Base-by-base conservation (phyloP, 2,888 invertebrate species). In the Xylota segnis region DNA sequence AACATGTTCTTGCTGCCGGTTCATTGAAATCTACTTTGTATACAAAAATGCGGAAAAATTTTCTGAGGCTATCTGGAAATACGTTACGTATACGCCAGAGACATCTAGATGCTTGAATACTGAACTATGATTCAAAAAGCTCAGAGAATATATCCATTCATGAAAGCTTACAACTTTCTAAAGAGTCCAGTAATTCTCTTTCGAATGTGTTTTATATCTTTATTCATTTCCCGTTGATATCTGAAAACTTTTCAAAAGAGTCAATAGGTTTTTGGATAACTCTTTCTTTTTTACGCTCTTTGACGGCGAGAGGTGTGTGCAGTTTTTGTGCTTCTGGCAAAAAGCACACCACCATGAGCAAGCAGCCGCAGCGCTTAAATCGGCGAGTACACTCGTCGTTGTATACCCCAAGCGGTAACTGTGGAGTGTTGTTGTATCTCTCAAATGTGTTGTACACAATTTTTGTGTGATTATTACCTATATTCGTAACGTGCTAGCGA, bases 401-500 rank as follows among this genome's bases (percentile, higher is more conserved):
- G 66, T 77, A 81, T 81, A 71, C 75, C 70, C 81, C 71, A 59
- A 66, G 68, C 9, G 82, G 82, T 86, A 66, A 68, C 59, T 72
- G 71, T 79, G 43, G 71, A 77, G 61, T 56, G 54, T 75, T 75
- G 63, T 43, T 54, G 52, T 70, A 74, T 81, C 81, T 86, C 86
- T 86, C 74, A 74, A 61, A 58, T 82, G 82, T 82, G 71, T 59
- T 86, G 84, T 81, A 82, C 63, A 82, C 72, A 82, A 61, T 76
- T 58, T 76, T 74, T 68, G 81, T 86, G 65, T 76, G 81, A 82
- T 86, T 86, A 86, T 77, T 86, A 82, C 86, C 90, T 91, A 91
- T 91, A 92, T 89, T 91, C 92, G 90, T 90, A 91, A 90, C 90
- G 90, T 91, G 91, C 90, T 90, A 88, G 89, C 89, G 90, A 90